Base-by-base conservation (phyloP, 1,140 invertebrate species). In the Papilio polytes region DNA sequence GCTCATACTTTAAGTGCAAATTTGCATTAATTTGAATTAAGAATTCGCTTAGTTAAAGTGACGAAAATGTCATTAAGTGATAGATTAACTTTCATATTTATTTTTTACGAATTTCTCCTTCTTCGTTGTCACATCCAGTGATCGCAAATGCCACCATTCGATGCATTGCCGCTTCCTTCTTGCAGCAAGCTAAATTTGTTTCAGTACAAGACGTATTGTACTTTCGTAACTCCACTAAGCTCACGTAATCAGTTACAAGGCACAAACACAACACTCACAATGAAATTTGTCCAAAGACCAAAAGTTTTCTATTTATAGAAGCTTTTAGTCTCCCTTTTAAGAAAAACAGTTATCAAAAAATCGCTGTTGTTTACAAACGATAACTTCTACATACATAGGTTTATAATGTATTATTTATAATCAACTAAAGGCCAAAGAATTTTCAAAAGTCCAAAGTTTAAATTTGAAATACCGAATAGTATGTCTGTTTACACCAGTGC, bases 221-320 rank as follows among this genome's bases (percentile, higher is more conserved):
- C 88, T 94, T 92, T 92, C 92, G 91, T 89, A 94, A 94, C 88
- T 86, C 84, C 76, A 80, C 88, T 90, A 90, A 92, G 88, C 87
- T 91, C 89, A 94, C 91, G 91, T 93, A 94, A 94, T 88, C 85
- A 83, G 79, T 89, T 90, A 87, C 89, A 89, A 92, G 90, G 85
- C 89, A 87, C 86, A 85, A 86, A 86, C 84, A 86, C 84, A 84
- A 80, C 79, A 80, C 79, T 74, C 84, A 84, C 80, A 83, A 63
- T 63, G 48, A 13, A 20, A 76, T 51, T n/a, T 44, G 20, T 7
- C 22, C 26, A 18, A 6, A 31, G 15, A 51, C n/a, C 20, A 15
- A 26, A 76, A 56, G 53, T 56, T 53, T 51, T 20, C 46, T 36
- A 26, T 26, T 26, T 15, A 15, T 66, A 44, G 7, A 0, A 13